Percentiles rank a stretch among this genome's conserved stretches.
phyloP scores from a whole-genome alignment of 2,888 invertebrate genomes.

The Cotesia congregata region DNA sequence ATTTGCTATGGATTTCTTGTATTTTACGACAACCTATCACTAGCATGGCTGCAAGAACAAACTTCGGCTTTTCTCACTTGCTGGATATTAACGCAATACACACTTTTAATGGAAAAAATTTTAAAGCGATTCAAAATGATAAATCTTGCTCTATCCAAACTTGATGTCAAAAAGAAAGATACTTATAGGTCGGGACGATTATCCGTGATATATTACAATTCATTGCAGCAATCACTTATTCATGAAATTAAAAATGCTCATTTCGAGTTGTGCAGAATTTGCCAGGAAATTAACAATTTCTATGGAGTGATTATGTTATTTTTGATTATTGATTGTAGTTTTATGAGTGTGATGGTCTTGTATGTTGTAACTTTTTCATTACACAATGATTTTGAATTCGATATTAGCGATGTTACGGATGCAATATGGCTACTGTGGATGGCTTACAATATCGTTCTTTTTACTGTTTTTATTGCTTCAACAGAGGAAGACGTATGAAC shows the following conservation, averaged over 20 bases:
- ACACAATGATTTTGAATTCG: neutral
- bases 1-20: neutral
- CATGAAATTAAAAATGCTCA: neutral
- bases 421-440: neutral
- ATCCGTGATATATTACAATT: neutral
- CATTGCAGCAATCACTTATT: neutral
- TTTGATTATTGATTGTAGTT: neutral
- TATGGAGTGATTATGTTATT: neutral
- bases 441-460: neutral
- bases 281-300: neutral
- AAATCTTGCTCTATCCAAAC: neutral
- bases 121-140: neutral
- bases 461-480: neutral
- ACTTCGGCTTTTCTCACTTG: neutral
- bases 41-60: neutral
- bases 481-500: neutral
- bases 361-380: neutral
- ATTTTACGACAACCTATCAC: neutral
- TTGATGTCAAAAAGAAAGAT: neutral
- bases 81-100: neutral
- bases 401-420: neutral
- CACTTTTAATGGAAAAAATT: neutral
- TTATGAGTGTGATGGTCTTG: neutral
- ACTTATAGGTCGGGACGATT: neutral
- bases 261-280: neutral